Evolutionary conservation across 2,113 vertebrate species (phyloP), one percentile per base, ranked within the genome.

Genomic region (Lamprologus ornatipinnis): DNA sequence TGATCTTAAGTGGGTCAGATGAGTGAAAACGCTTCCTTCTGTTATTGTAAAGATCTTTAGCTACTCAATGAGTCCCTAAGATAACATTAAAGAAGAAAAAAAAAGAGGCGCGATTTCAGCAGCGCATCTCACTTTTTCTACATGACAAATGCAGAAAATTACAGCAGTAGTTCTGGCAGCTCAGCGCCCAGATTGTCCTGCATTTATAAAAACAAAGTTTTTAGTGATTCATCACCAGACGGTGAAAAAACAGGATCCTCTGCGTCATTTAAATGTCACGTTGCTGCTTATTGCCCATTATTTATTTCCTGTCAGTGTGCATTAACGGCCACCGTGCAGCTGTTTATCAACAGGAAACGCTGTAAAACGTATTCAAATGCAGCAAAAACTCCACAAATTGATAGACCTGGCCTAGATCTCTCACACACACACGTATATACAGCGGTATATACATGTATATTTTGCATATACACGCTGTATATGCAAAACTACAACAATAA

Each of bases 301-400:
- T n/a, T 65, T 33, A 65, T 21, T 65, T 65, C 10, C 33, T 37
- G 60, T 65, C 60, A 13, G 60, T 37, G 19, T 65, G 60, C 19
- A 65, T 37, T 21, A 65, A 65, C 1, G 6, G 33, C 33, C 60
- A 65, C 17, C 0, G 60, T 3, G 31, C 6, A 65, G 19, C 33
- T 37, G 10, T 65, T 65, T 65, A 37, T 8, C 60, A 65, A 65
- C 6, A 13, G 19, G 60, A 21, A 37, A n/a, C 0, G 1, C 60
- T 37, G 60, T 37, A 65, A 13, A 21, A 65, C 0, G 0, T 2
- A n/a, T 65, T 65, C 2, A 65, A n/a, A 3, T 37, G 1, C 10
- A 65, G 31, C 31, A 65, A n/a, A n/a, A 65, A 65, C 2, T 17
- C 57, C 26, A 33, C 17, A 35, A 35, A 65, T 35, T 2, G 3